Conservation (phyloP, 2,797 vertebrate species). For the Cossypha dichroa region DNA sequence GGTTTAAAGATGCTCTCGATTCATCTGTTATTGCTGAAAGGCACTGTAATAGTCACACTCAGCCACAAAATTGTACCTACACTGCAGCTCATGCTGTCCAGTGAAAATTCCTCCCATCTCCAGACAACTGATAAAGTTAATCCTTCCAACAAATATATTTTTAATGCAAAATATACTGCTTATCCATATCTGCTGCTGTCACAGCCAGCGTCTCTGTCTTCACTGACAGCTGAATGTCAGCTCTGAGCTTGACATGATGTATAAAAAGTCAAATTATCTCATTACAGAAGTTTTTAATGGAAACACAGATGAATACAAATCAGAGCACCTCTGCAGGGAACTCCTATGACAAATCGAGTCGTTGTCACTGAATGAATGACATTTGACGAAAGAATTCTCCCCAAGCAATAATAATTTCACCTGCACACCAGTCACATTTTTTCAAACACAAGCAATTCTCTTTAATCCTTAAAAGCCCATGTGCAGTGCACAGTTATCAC, state of each 20-base stretch:
- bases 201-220: neutral
- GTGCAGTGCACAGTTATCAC: neutral
- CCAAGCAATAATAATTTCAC: constrained; percentile 9
- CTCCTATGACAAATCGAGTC: neutral
- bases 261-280: constrained; percentile 32
- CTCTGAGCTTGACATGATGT: neutral
- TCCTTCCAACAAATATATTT: neutral
- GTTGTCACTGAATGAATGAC: constrained; percentile 28
- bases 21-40: neutral
- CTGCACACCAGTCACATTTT: neutral
- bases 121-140: neutral
- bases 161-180: neutral
- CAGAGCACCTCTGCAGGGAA: constrained; percentile 29
- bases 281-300: constrained; percentile 28
- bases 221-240: neutral
- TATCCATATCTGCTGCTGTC: fast-evolving
- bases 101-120: neutral
- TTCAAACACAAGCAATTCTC: neutral
- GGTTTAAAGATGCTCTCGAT: neutral
- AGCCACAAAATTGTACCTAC: neutral
- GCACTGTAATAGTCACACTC: neutral
- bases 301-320: constrained; percentile 27
- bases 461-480: constrained; percentile 1
- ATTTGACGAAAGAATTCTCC: constrained; percentile 30
- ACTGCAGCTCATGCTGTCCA: fast-evolving